A percentile compares a stretch with the other conserved stretches of the same genome.
These are phyloP conservation scores for Hoplostethus mediterraneus DNA, from an alignment of 2,797 vertebrate genomes.

Conservation along the genomic window DNA sequence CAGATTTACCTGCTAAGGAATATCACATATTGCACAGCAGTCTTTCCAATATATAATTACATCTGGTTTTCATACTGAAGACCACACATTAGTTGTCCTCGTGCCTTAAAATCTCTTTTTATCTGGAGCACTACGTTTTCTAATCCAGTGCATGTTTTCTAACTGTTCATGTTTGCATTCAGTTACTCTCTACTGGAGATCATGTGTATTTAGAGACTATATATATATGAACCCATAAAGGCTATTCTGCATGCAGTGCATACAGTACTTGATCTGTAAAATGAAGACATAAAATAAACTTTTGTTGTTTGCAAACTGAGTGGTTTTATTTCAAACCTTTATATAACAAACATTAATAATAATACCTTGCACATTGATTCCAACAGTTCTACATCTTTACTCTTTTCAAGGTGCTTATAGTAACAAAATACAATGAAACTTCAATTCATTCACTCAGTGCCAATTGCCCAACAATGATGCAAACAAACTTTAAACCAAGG, in stretches of 20 bases:
- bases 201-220: slow-evolving; percentile 2
- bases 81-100: slow-evolving; percentile 23
- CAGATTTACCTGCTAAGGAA: slow-evolving; percentile 17
- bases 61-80: slow-evolving; percentile 49
- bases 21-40: slow-evolving; percentile 23
- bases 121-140: slow-evolving; percentile 35
- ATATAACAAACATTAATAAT: not conserved
- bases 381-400: not conserved
- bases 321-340: slow-evolving; percentile 50
- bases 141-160: slow-evolving; percentile 25
- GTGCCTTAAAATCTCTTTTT: slow-evolving; percentile 66
- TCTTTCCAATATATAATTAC: slow-evolving; percentile 3
- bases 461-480: not conserved
- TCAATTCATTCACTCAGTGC: not conserved
- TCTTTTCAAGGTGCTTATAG: not conserved
- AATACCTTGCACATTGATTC: not conserved
- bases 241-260: slow-evolving; percentile 26
- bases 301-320: slow-evolving; percentile 28
- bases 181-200: slow-evolving; percentile 14
- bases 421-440: not conserved
- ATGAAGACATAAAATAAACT: slow-evolving; percentile 41
- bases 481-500: not conserved
- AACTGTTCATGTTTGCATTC: slow-evolving; percentile 13
- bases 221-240: not conserved
- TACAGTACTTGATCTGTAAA: slow-evolving; percentile 16